Evolutionary conservation across 2,113 vertebrate genomes (phyloP), one percentile per base, ranked within the genome.

Genomic region (Gila orcuttii): DNA sequence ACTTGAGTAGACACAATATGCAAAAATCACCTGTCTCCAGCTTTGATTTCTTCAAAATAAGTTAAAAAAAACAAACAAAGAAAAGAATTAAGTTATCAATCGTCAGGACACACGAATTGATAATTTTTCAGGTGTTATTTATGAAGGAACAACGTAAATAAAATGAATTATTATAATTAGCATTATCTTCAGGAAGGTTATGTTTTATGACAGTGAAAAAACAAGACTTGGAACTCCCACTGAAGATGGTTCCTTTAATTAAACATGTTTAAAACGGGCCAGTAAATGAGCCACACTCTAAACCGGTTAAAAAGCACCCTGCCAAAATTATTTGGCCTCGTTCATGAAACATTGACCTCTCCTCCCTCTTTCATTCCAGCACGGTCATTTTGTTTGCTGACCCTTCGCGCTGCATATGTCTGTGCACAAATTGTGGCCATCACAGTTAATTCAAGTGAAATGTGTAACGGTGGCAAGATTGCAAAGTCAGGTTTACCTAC

Each of bases 361-460:
- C 17, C n/a, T 79, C 52, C 50, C 9, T 55, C 50, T 59, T 55
- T 33, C 25, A 52, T 77, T 52, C 45, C 74, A 5, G 7, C 47
- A 52, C 28, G 15, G 47, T 52, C 47, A 75, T 77, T 77, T 36
- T 57, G 31, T 79, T 79, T 79, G 15, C 55, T 79, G 52, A 79
- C 76, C 76, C 31, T 79, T 39, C 31, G n/a, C 19, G 21, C 52
- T 59, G 76, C 31, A 36, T 23, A 10, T 79, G 52, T 19, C 76
- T 57, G 50, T 59, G 76, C 76, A 79, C 52, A 79, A 79, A 59
- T 79, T 39, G 76, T 57, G 28, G 52, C 31, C 28, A 52, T 79
- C 76, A 79, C 76, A 59, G 47, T 59, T 79, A 59, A 79, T 79
- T 79, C 59, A 39, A 79, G 76, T 59, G 31, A 79, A 39, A 39